phyloP scores from a whole-genome alignment of 1,140 invertebrate genomes.

The Aphis gossypii region DNA sequence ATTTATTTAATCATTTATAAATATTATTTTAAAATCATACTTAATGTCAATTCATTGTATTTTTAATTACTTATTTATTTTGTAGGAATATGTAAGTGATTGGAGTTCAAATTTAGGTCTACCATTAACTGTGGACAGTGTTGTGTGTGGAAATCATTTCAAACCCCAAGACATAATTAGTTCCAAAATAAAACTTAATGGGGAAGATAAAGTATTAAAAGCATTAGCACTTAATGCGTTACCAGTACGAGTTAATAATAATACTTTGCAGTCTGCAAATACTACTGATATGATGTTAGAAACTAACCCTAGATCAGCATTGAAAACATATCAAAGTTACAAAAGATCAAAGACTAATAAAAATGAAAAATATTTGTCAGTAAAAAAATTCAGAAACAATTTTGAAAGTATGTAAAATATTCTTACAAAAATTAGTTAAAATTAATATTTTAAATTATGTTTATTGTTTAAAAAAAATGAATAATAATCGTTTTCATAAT shows the following conservation, averaged over 20 bases:
- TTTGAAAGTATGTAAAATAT: background rate
- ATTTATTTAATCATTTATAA: background rate
- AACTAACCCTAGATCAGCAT: background rate
- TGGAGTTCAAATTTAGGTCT: background rate
- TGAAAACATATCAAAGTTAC: background rate
- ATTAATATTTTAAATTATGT: background rate
- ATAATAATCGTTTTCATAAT: background rate
- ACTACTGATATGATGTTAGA: background rate
- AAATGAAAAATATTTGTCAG: background rate
- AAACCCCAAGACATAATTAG: background rate
- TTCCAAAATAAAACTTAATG: background rate
- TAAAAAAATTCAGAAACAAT: background rate
- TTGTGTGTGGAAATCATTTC: slow-evolving; percentile 29
- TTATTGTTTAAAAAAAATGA: background rate
- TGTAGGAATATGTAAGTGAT: background rate
- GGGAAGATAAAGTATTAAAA: background rate
- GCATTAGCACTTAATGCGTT: background rate
- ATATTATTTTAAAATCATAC: background rate
- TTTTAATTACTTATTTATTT: slow-evolving; percentile 13
- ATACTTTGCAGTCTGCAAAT: background rate
- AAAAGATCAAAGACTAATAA: background rate
- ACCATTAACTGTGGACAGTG: background rate
- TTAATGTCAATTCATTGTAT: background rate
- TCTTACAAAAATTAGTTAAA: background rate
- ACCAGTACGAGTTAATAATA: background rate